These are phyloP conservation scores for Yponomeuta plumbellus DNA, from an alignment of 2,888 invertebrate species.

Conservation along the genomic window DNA sequence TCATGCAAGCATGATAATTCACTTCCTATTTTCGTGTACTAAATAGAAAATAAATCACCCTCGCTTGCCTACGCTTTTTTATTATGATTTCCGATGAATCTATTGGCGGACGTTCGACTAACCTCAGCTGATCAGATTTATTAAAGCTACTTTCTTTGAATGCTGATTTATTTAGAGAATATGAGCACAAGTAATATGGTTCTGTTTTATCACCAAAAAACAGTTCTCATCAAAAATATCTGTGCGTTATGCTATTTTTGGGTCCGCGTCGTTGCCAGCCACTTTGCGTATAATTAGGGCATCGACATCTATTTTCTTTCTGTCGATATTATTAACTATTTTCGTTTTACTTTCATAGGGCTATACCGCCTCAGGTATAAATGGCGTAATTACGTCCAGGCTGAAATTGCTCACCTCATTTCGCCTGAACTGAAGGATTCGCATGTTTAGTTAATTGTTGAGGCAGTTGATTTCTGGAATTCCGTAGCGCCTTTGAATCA, in stretches of 20 bases:
- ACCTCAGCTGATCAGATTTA: neutral
- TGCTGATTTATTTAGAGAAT: neutral
- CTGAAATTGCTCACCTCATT: neutral
- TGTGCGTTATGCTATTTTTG: neutral
- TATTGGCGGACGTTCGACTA: neutral
- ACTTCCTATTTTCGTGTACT: slow-evolving; percentile 1
- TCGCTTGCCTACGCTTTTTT: neutral
- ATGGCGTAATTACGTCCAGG: neutral
- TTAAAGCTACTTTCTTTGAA: neutral
- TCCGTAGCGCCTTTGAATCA: neutral
- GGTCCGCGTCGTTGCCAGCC: neutral
- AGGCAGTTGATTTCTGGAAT: neutral
- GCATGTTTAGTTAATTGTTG: neutral
- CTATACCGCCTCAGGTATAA: neutral
- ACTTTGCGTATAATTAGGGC: neutral
- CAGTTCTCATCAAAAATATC: neutral
- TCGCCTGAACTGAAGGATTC: neutral
- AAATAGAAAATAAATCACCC: neutral
- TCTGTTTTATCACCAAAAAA: neutral
- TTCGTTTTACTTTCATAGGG: neutral
- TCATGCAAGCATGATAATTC: neutral
- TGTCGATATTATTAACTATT: neutral
- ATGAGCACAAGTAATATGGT: neutral
- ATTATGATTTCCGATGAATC: neutral
- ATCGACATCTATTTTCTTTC: neutral